Evolutionary conservation across 2,797 vertebrate genomes (phyloP).

Genomic region (Sphaeramia orbicularis): DNA sequence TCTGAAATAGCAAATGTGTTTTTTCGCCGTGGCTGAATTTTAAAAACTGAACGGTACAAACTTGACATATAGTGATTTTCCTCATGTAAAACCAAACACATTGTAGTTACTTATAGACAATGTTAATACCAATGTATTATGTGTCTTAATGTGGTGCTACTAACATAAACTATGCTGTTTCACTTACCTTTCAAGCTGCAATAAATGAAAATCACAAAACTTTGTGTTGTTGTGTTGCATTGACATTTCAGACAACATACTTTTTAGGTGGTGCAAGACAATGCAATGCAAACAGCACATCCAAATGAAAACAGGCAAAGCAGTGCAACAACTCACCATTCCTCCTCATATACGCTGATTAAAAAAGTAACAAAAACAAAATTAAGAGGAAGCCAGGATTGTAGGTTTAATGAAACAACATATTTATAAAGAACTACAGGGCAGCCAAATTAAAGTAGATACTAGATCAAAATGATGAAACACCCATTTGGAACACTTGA

Average conservation of each 20-base stretch:
- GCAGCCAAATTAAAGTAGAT: conserved; percentile 42
- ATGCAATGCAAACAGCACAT: conserved; percentile 40
- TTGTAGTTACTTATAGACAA: conserved; percentile 7
- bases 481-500: neutral
- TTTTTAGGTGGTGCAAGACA: conserved; percentile 12
- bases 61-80: neutral
- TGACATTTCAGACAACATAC: neutral
- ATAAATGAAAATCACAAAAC: neutral
- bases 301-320: conserved; percentile 63
- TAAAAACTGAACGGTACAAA: conserved; percentile 50
- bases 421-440: conserved; percentile 21
- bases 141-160: neutral
- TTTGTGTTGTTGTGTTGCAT: neutral
- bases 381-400: conserved; percentile 66
- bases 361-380: conserved; percentile 75
- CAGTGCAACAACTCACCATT: conserved; percentile 93
- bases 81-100: neutral
- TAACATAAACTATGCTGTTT: neutral
- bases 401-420: conserved; percentile 55
- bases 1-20: neutral
- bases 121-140: conserved; percentile 17
- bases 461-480: neutral
- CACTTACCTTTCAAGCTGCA: no score
- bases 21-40: conserved; percentile 24
- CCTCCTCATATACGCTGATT: conserved; percentile 96